These are phyloP conservation scores for Podabrus alpinus DNA, from an alignment of 2,888 invertebrate genomes.

Conservation along the genomic window DNA sequence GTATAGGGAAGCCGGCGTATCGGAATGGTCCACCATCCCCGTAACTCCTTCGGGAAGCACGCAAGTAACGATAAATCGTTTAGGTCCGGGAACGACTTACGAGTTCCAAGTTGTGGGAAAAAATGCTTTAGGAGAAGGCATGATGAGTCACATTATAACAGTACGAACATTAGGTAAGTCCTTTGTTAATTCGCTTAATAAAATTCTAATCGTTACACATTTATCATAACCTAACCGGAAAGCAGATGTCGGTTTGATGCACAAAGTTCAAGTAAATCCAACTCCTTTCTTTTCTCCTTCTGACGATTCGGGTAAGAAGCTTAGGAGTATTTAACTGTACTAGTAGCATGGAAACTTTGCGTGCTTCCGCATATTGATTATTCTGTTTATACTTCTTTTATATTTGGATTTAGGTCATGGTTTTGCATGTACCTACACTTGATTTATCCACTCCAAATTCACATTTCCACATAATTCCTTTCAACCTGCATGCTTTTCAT, in stretches of 20 bases:
- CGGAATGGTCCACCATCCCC: constrained; percentile 91
- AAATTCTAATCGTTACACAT: background rate
- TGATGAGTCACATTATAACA: constrained; percentile 92
- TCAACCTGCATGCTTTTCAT: constrained; percentile 13
- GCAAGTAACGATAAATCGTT: constrained; percentile 84
- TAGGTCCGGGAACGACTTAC: constrained; percentile 88
- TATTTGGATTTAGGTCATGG: constrained; percentile 36
- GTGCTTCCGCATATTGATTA: constrained; percentile 33
- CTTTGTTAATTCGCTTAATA: background rate
- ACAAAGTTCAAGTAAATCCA: constrained; percentile 66
- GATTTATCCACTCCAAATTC: constrained; percentile 15
- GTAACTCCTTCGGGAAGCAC: constrained; percentile 93
- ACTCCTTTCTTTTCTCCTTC: constrained; percentile 72
- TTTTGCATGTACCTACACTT: constrained; percentile 28
- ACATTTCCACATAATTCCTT: constrained; percentile 1
- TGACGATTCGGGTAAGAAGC: constrained; percentile 70
- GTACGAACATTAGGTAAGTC: constrained; percentile 85
- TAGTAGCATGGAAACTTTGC: constrained; percentile 28
- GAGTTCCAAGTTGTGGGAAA: constrained; percentile 96
- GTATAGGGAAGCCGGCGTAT: constrained; percentile 86
- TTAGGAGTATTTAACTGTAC: constrained; percentile 20
- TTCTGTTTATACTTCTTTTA: constrained; percentile 25
- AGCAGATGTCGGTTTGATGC: constrained; percentile 62
- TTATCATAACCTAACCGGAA: constrained; percentile 23
- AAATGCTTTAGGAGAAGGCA: constrained; percentile 92